Evolutionary conservation across 2,113 vertebrate species (phyloP), one percentile per base, ranked within the genome.

Genomic region (Lophotis ruficrista): DNA sequence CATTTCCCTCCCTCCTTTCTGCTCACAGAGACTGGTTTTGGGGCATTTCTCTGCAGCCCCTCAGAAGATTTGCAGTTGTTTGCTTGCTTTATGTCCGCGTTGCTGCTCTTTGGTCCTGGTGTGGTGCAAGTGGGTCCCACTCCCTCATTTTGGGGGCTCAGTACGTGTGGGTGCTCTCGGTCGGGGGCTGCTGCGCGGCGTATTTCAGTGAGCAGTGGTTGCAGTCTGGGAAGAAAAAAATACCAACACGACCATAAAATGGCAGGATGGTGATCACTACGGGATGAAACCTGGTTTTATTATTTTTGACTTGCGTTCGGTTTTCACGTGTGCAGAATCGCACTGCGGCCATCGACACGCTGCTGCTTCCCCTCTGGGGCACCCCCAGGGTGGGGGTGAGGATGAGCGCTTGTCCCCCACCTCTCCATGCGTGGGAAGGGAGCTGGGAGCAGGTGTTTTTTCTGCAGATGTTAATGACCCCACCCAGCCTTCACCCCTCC

Each of bases 281-380:
- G 21, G 47, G 28, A 73, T 45, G 8, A 9, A 24, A 6, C 48
- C 18, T 0, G 1, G 10, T 11, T 21, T 86, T 38, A 27, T n/a
- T n/a, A 30, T 23, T 90, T 85, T 72, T 35, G 27, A 41, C 68
- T 73, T 27, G 27, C 11, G 13, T 72, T 62, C 48, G 65, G 38
- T 51, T 60, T 58, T 41, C 33, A 11, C 0, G 2, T 35, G 50
- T 35, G 54, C 17, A 77, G 61, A 78, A 66, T 31, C 2, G 1
- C 0, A 0, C 24, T 28, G 48, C 0, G 3, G 45, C 58, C 47
- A 53, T 9, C 1, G 1, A 24, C 0, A 1, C 14, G 5, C 56
- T 30, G 64, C 41, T 84, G 12, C 45, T 58, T 61, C 38, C 30
- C 11, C 31, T 1, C 0, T 38, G 50, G 33, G 30, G 16, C 41